These are phyloP conservation scores for Etheostoma perlongum DNA, from an alignment of 2,797 vertebrate genomes.

Conservation along the genomic window DNA sequence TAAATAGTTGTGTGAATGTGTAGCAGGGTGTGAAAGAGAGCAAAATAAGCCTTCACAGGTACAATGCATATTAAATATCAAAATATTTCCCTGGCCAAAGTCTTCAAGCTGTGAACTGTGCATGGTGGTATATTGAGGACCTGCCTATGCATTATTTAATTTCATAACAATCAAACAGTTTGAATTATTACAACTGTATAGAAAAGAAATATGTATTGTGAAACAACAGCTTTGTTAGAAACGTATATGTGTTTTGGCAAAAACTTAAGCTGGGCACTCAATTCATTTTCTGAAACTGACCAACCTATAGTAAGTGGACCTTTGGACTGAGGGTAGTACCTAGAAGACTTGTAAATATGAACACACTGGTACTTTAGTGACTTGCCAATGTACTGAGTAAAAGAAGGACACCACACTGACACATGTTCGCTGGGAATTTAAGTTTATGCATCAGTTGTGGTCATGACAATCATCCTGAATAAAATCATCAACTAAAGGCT, in stretches of 20 bases:
- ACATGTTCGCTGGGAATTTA: not conserved
- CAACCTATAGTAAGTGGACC: not conserved
- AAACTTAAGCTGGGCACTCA: not conserved
- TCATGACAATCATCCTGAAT: conserved; percentile 9
- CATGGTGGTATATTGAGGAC: not conserved
- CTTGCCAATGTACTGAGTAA: not conserved
- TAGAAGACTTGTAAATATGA: not conserved
- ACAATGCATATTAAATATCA: conserved; percentile 10
- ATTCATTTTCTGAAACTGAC: not conserved
- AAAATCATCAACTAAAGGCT: conserved; percentile 25
- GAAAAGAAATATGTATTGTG: not conserved
- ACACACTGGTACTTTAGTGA: not conserved
- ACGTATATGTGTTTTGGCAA: not conserved
- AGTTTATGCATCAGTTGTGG: not conserved
- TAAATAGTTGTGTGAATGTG: conserved; percentile 24
- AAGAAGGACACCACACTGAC: not conserved
- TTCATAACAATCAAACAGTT: not conserved
- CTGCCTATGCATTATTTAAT: not conserved
- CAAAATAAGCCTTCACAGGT: not conserved
- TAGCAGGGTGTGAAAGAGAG: conserved; percentile 5
- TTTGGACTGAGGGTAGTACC: not conserved
- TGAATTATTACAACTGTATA: not conserved
- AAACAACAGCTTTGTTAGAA: not conserved
- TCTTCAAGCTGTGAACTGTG: not conserved
- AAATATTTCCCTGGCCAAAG: conserved; percentile 6